Percentiles rank a stretch among this genome's conserved stretches.
Evolutionary conservation across 1,140 invertebrate genomes (phyloP).

Genomic region (Ptiloglossa arizonensis): DNA sequence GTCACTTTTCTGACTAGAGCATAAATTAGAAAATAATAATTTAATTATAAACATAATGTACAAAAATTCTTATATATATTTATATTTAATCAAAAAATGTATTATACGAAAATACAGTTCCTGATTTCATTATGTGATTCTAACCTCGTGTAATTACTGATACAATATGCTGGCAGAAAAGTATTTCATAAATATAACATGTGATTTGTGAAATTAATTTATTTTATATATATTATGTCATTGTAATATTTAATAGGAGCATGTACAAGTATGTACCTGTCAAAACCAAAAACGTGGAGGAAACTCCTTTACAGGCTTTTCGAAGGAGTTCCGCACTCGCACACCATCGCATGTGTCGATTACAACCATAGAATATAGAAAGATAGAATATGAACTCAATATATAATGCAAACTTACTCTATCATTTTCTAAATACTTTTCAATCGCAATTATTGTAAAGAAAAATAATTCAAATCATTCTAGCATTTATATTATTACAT

Average conservation of each 20-base stretch:
- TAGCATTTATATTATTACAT: neutral
- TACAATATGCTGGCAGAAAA: neutral
- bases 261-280: constrained; percentile 41
- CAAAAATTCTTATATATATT: constrained; percentile 8
- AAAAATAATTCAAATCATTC: neutral
- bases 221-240: constrained; percentile 1
- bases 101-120: constrained; percentile 13
- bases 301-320: constrained; percentile 43
- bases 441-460: neutral
- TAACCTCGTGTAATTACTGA: constrained; percentile 41
- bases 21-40: neutral
- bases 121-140: constrained; percentile 12
- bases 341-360: constrained; percentile 38
- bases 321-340: constrained; percentile 44
- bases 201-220: neutral
- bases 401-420: neutral
- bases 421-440: neutral
- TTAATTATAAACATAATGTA: neutral
- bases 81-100: neutral
- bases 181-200: constrained; percentile 3
- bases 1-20: neutral
- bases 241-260: neutral
- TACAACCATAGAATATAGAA: constrained; percentile 14
- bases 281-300: constrained; percentile 55
- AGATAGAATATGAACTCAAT: neutral